These are phyloP conservation scores for Drosophila bifasciata DNA, from an alignment of 1,140 invertebrate species.

Conservation along the genomic window DNA sequence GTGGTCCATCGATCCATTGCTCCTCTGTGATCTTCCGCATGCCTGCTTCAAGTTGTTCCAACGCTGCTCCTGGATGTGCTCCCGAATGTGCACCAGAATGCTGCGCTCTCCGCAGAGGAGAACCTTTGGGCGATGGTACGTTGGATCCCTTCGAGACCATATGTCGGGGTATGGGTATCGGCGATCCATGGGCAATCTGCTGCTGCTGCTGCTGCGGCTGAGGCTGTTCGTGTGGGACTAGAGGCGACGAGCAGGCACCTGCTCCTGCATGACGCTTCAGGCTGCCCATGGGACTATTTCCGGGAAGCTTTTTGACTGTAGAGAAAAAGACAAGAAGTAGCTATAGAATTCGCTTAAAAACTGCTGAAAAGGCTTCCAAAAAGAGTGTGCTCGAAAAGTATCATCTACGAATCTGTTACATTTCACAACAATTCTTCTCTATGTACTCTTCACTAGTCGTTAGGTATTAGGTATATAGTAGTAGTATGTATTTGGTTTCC, in stretches of 20 bases:
- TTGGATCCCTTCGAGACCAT: conserved; percentile 78
- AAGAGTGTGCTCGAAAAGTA: too few relatives aligned
- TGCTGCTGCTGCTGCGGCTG: conserved; percentile 21
- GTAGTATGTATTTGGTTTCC: conserved; percentile 1
- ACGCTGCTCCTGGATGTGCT: conserved; percentile 65
- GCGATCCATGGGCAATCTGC: conserved; percentile 39
- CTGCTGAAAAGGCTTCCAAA: too few relatives aligned
- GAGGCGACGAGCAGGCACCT: conserved; percentile 15
- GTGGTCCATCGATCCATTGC: conserved; percentile 97
- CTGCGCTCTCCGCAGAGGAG: conserved; percentile 85
- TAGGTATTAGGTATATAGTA: too few relatives aligned
- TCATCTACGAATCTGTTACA: too few relatives aligned
- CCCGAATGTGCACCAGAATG: conserved; percentile 53
- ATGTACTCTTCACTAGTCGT: not conserved
- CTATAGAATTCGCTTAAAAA: too few relatives aligned
- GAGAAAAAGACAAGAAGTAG: not conserved
- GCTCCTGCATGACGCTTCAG: conserved; percentile 52
- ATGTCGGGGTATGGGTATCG: conserved; percentile 55
- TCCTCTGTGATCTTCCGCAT: conserved; percentile 88
- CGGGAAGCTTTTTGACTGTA: conserved; percentile 53
- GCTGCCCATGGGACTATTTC: conserved; percentile 49
- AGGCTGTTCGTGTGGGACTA: conserved; percentile 31
- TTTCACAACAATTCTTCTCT: not conserved
- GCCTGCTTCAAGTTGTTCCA: conserved; percentile 67
- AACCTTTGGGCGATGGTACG: conserved; percentile 86